Conservation (phyloP, 64 coral and sea anemone species). For the Catalaphyllia jardinei region DNA sequence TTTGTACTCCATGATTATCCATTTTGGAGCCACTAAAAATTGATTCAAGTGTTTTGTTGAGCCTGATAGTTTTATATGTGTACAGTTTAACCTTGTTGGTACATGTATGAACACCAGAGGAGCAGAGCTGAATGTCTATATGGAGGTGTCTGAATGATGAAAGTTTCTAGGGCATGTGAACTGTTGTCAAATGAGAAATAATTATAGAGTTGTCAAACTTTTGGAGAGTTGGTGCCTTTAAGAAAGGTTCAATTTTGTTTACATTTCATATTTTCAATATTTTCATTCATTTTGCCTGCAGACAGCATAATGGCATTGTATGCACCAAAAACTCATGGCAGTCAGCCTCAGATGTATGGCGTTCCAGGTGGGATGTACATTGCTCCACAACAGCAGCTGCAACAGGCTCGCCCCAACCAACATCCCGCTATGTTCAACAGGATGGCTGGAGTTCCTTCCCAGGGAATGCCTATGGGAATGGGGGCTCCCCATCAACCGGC, state of each 20-base stretch:
- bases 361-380: conserved; percentile 73
- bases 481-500: conserved; percentile 13
- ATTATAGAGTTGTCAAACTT: too few relatives aligned
- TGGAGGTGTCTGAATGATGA: too few relatives aligned
- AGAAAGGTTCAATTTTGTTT: neutral
- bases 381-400: conserved; percentile 42
- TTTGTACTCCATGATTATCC: too few relatives aligned
- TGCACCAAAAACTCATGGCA: neutral
- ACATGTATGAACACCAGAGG: too few relatives aligned
- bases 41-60: too few relatives aligned
- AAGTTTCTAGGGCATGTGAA: too few relatives aligned
- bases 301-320: conserved; percentile 76
- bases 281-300: neutral
- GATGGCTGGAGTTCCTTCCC: neutral
- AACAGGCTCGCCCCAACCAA: neutral
- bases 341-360: conserved; percentile 66
- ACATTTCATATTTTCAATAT: neutral
- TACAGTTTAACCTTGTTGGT: too few relatives aligned
- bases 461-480: conserved; percentile 15
- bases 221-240: neutral
- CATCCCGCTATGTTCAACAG: conserved; percentile 22
- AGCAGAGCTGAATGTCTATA: too few relatives aligned
- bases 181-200: too few relatives aligned
- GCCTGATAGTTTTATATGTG: too few relatives aligned
- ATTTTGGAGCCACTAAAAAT: too few relatives aligned